A percentile compares a stretch with the other conserved stretches of the same genome.
Evolutionary conservation across 2,888 invertebrate genomes (phyloP).

Genomic region (Pandemis corylana): DNA sequence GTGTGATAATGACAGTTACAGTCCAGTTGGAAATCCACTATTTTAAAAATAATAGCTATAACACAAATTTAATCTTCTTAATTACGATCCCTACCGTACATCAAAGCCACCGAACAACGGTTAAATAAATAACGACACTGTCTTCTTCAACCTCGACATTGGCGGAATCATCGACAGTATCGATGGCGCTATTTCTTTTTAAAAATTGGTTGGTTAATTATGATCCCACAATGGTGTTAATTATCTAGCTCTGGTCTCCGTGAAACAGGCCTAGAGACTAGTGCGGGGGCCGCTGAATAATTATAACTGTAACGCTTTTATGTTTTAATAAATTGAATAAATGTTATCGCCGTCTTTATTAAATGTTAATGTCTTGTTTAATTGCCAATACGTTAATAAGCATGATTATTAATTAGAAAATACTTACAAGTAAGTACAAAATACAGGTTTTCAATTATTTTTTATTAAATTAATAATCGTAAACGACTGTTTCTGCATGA

Average conservation of each 20-base stretch:
- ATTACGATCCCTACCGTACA: too few relatives aligned
- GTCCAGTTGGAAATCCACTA: too few relatives aligned
- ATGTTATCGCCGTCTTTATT: not conserved
- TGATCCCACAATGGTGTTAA: not conserved
- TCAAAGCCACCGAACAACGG: too few relatives aligned
- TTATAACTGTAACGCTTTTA: conserved; percentile 5
- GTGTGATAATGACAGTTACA: too few relatives aligned
- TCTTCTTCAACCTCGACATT: too few relatives aligned
- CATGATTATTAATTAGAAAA: not conserved
- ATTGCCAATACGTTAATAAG: not conserved
- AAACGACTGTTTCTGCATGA: not conserved
- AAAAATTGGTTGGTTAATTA: too few relatives aligned
- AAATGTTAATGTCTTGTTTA: conserved; percentile 4
- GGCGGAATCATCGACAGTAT: too few relatives aligned
- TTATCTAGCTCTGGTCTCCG: not conserved
- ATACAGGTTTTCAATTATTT: not conserved
- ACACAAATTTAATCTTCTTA: too few relatives aligned
- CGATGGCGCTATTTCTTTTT: too few relatives aligned
- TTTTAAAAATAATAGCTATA: too few relatives aligned
- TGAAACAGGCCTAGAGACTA: not conserved
- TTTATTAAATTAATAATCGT: conserved; percentile 5
- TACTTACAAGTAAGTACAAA: not conserved
- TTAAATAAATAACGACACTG: too few relatives aligned
- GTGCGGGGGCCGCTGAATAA: not conserved
- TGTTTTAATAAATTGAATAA: not conserved